A percentile compares a stretch with the other conserved stretches of the same genome.
Conservation (phyloP, 2,888 invertebrate species). For the Tinea pellionella region DNA sequence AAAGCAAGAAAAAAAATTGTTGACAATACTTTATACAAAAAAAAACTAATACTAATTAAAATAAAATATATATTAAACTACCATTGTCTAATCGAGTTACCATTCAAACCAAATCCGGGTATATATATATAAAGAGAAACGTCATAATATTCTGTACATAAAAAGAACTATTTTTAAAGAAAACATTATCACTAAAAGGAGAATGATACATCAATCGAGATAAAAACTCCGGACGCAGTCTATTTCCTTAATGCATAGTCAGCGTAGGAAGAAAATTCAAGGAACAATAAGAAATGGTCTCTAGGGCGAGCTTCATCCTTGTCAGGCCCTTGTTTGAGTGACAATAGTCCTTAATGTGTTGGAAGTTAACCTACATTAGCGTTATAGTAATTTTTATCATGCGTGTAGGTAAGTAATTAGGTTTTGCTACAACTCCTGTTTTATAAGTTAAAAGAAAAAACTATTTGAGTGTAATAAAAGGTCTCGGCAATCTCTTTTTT, state of each 20-base stretch:
- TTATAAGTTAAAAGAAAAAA: too few species aligned
- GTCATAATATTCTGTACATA: too few species aligned
- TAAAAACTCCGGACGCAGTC: conserved; percentile 1
- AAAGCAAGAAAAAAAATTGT: too few species aligned
- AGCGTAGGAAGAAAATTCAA: background rate
- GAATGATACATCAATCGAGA: background rate
- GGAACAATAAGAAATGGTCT: conserved; percentile 4
- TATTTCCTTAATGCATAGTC: conserved; percentile 6
- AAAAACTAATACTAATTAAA: too few species aligned
- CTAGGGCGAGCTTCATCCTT: background rate
- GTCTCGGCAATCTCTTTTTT: too few species aligned
- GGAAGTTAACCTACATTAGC: background rate
- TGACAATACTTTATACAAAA: too few species aligned
- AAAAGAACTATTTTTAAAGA: background rate
- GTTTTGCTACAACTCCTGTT: background rate
- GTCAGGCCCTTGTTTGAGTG: conserved; percentile 4
- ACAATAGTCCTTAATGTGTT: conserved; percentile 9
- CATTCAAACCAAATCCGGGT: too few species aligned
- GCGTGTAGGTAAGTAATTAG: background rate
- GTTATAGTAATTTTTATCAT: background rate
- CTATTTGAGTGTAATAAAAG: too few species aligned
- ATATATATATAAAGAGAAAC: too few species aligned
- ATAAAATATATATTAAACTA: too few species aligned
- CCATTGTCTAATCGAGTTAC: too few species aligned
- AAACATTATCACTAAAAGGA: background rate